Evolutionary conservation across 2,113 vertebrate genomes (phyloP), one percentile per base, ranked within the genome.

Genomic region (Canis aureus): DNA sequence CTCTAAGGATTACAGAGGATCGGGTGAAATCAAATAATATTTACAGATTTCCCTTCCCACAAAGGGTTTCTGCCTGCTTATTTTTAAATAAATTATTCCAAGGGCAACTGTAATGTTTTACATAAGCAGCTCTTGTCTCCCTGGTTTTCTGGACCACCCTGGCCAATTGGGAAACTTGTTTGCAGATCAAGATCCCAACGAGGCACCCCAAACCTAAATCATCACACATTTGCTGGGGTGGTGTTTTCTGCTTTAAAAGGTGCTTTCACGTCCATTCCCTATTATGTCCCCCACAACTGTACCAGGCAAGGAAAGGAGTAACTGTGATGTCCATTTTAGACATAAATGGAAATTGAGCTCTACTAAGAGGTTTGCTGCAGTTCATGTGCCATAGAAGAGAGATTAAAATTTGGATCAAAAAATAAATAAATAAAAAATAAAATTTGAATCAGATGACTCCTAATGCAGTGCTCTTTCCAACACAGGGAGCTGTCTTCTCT

Each of bases 1-100:
- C 59, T 92, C 12, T 85, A 95, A 94, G 74, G 89, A 98, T 87
- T 85, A 49, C 5, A 97, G 25, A 67, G 91, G 97, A 87, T 67
- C 79, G 86, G 78, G 88, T 80, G 94, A 95, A 98, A 62, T 87
- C 96, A 97, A 97, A 93, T 74, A 96, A 27, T 94, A 84, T 97
- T 97, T 96, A 78, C 84, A 92, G 92, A 86, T 60, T 62, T 96
- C 25, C 62, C 59, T 92, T 51, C 35, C 53, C 49, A 93, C 16
- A 93, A 76, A 97, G 53, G 35, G 69, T 83, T 96, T 87, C 84
- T 97, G 73, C 53, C 87, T 91, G 22, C 51, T 83, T 91, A 38
- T 93, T 97, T 95, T 78, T 85, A 12, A 97, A 94, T 80, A 94
- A 87, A 76, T 94, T 86, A 69, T 96, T 97, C 73, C 35, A 66